Evolutionary conservation across 2,113 vertebrate genomes (phyloP).

Genomic region (Pantherophis guttatus): DNA sequence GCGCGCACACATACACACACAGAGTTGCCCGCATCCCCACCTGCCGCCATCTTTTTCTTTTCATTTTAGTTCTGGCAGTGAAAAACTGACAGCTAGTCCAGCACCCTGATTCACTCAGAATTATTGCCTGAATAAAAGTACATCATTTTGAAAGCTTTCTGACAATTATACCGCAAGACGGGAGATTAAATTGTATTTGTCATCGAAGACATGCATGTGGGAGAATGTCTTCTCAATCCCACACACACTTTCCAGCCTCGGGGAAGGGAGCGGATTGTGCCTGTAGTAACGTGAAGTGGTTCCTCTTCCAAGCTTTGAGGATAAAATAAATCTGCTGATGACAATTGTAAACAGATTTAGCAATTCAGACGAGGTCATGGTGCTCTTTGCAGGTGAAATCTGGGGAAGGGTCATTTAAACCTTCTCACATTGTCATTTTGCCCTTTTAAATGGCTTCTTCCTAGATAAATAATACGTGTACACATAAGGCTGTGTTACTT

Average conservation of each 20-base stretch:
- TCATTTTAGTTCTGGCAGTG: slow-evolving; percentile 51
- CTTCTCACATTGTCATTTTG: not conserved
- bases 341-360: not conserved
- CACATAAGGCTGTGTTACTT: not conserved
- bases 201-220: slow-evolving; percentile 72
- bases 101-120: slow-evolving; percentile 70
- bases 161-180: slow-evolving; percentile 60
- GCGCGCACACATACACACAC: not conserved
- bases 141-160: slow-evolving; percentile 69
- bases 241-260: slow-evolving; percentile 18
- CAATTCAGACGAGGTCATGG: not conserved
- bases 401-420: not conserved
- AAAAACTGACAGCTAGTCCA: slow-evolving; percentile 64
- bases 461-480: not conserved
- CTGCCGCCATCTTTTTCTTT: slow-evolving; percentile 33
- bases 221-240: slow-evolving; percentile 51
- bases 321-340: not conserved
- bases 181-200: slow-evolving; percentile 71
- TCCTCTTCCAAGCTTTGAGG: slow-evolving; percentile 35
- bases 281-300: slow-evolving; percentile 76
- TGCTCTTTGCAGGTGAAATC: not conserved
- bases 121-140: slow-evolving; percentile 70
- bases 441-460: not conserved
- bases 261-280: slow-evolving; percentile 43
- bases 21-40: not conserved